Conservation (phyloP, 1,140 invertebrate species). For the Leguminivora glycinivorella region DNA sequence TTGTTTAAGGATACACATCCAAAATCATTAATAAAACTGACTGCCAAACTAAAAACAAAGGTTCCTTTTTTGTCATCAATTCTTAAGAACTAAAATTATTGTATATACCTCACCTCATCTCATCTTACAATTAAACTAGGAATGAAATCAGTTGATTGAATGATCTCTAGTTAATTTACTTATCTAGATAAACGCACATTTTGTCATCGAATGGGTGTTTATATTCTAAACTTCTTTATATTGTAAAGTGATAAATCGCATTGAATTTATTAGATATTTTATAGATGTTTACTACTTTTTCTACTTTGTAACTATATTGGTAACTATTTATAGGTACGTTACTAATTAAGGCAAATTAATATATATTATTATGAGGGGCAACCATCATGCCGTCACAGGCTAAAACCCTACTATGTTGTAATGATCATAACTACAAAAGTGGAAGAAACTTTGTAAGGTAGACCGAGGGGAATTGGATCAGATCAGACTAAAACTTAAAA, state of each 20-base stretch:
- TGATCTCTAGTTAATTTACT: background rate
- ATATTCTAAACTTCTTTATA: conserved; percentile 21
- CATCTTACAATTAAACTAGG: background rate
- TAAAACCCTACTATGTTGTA: background rate
- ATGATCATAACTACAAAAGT: background rate
- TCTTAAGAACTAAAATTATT: background rate
- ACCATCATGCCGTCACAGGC: background rate
- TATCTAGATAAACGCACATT: background rate
- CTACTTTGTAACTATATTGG: conserved; percentile 23
- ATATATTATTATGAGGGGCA: conserved; percentile 1
- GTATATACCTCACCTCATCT: background rate
- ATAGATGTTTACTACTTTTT: conserved; percentile 29
- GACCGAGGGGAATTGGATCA: no score
- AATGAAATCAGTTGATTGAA: no score
- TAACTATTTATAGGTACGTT: background rate
- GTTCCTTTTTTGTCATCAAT: background rate
- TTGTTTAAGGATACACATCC: background rate
- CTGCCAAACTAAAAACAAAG: background rate
- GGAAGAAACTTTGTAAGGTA: no score
- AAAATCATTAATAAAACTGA: no score
- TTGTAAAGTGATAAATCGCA: conserved; percentile 10
- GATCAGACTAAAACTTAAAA: no score
- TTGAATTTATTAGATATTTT: conserved; percentile 25
- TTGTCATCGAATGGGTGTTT: conserved; percentile 27
- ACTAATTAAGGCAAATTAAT: conserved; percentile 9